Evolutionary conservation across 2,888 invertebrate genomes (phyloP), one percentile per base, ranked within the genome.

Genomic region (Dynastes grantii): DNA sequence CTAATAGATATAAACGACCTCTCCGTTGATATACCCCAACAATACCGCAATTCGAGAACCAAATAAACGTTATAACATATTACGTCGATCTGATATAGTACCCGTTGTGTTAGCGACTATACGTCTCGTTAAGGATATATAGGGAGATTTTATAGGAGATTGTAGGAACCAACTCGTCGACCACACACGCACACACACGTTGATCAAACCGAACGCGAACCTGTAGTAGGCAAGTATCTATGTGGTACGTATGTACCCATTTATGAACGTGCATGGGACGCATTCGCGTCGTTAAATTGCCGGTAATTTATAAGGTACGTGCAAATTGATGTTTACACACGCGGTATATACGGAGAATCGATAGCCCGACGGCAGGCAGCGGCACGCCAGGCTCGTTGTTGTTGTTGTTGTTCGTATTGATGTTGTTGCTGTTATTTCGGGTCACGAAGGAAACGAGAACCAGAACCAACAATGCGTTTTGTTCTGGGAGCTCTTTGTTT

Each of bases 231-330:
- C 32, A 37, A 37, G 32, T 37, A 37, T 37, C 32, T 37, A 37
- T 37, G 32, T 37, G 3, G 53, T n/a, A 53, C 22, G n/a, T n/a
- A 53, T n/a, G 11, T 9, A 13, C 53, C 13, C n/a, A 53, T 13
- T 55, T n/a, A 22, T 55, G 22, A 22, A 55, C 16, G 55, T 40
- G 37, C 9, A 65, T 6, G 16, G 55, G 16, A 40, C 65, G n/a
- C 65, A 65, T 65, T 65, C 55, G 55, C 55, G 55, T 55, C 55
- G 55, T 55, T 55, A 65, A 65, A 65, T 65, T 65, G 16, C 65
- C 65, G 37, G 65, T 65, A 65, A 65, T 65, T 65, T 65, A 65
- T 65, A 65, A 65, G 65, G 65, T 65, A 65, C 65, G 65, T 65
- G 65, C 65, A 65, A 65, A 65, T 65, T 65, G 65, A 65, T 65